These are phyloP conservation scores for Onthophagus taurus DNA, from an alignment of 1,140 invertebrate genomes.

Conservation along the genomic window DNA sequence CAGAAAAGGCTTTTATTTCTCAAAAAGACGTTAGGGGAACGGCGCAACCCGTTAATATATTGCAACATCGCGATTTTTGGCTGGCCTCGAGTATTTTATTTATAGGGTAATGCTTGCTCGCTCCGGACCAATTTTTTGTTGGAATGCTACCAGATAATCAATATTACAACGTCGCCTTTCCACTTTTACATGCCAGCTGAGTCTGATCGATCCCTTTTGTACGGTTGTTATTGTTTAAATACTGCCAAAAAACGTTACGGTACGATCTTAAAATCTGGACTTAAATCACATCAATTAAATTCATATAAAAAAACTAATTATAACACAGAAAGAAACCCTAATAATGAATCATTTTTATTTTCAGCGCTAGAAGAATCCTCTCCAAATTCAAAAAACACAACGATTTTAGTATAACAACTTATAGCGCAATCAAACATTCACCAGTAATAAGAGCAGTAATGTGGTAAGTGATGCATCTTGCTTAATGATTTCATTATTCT, in stretches of 20 bases:
- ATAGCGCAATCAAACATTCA: conserved; percentile 42
- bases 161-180: too few species aligned
- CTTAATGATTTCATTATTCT: conserved; percentile 10
- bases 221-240: conserved; percentile 20
- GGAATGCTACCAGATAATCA: too few species aligned
- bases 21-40: too few species aligned
- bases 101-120: too few species aligned
- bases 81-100: too few species aligned
- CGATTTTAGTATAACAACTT: conserved; percentile 41
- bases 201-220: too few species aligned
- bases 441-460: conserved; percentile 15
- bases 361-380: conserved; percentile 44
- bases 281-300: background rate
- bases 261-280: conserved; percentile 9
- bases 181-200: too few species aligned
- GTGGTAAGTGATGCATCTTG: conserved; percentile 13
- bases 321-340: conserved; percentile 3
- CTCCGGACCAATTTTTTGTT: too few species aligned
- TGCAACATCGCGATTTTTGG: too few species aligned
- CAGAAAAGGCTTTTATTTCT: too few species aligned
- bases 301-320: background rate
- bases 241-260: conserved; percentile 13
- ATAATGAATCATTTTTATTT: conserved; percentile 19
- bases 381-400: conserved; percentile 38
- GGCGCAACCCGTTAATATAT: too few species aligned